Percentiles rank a stretch among this genome's conserved stretches.
Conservation (phyloP, 2,113 vertebrate genomes). For the Aphyosemion australe region DNA sequence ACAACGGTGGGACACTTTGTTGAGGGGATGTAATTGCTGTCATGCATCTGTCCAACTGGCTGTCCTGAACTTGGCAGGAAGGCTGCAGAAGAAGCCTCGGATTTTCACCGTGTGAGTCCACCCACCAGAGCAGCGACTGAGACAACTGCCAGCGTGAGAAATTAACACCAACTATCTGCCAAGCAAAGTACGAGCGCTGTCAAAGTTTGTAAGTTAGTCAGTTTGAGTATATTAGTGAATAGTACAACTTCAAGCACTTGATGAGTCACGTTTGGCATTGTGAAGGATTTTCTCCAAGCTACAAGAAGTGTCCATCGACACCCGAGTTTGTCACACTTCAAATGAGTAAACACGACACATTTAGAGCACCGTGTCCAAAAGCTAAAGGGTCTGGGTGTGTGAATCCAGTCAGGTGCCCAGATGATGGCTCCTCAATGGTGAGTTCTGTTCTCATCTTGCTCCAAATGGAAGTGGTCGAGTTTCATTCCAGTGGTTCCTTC, state of each 20-base stretch:
- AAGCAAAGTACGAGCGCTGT: constrained; percentile 52
- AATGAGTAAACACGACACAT: constrained; percentile 41
- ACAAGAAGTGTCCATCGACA: constrained; percentile 26
- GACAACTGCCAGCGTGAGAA: constrained; percentile 50
- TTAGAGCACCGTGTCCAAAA: constrained; percentile 27
- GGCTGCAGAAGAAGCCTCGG: constrained; percentile 12
- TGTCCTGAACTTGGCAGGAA: constrained; percentile 26
- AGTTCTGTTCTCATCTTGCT: background rate
- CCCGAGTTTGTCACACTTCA: constrained; percentile 34
- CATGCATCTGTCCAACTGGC: constrained; percentile 24
- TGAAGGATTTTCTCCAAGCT: constrained; percentile 20
- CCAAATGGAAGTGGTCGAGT: background rate
- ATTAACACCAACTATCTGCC: constrained; percentile 50
- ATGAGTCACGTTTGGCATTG: constrained; percentile 35
- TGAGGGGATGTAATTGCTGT: constrained; percentile 28
- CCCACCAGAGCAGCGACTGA: constrained; percentile 40
- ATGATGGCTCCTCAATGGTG: background rate
- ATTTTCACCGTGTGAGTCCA: constrained; percentile 21
- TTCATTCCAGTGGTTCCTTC: background rate
- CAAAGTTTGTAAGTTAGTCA: constrained; percentile 41
- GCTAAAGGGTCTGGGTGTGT: constrained; percentile 5
- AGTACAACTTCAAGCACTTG: constrained; percentile 37
- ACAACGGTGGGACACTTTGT: constrained; percentile 28
- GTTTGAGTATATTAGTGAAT: constrained; percentile 50
- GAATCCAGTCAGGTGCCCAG: background rate